A percentile compares a stretch with the other conserved stretches of the same genome.
These are phyloP conservation scores for Radopholus similis DNA, from an alignment of 1,140 invertebrate species.

Conservation along the genomic window DNA sequence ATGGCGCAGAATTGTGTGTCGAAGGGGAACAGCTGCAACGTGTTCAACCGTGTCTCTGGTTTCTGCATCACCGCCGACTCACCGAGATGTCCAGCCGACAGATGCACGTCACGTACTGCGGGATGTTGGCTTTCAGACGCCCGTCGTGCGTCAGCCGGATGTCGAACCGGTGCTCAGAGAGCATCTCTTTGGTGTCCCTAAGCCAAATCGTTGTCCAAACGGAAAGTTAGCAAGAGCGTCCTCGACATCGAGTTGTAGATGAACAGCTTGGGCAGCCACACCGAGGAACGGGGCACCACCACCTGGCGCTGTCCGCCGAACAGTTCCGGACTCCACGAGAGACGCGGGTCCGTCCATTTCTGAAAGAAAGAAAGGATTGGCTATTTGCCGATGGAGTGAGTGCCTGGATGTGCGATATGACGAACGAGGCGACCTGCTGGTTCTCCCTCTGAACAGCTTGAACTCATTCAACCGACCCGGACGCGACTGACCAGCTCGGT, in stretches of 20 bases:
- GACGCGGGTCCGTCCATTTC: constrained; percentile 40
- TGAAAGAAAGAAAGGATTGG: constrained; percentile 3
- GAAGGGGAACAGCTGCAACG: constrained; percentile 43
- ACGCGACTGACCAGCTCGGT: constrained; percentile 35
- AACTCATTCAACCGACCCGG: neutral
- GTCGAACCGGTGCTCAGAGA: constrained; percentile 47
- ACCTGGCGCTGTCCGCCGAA: constrained; percentile 34
- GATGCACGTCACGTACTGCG: constrained; percentile 50
- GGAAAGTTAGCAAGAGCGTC: neutral
- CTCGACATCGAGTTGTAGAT: constrained; percentile 43
- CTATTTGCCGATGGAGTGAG: neutral
- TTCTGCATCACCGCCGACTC: neutral
- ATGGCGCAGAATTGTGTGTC: constrained; percentile 57
- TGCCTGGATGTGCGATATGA: constrained; percentile 42
- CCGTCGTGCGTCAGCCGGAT: constrained; percentile 43
- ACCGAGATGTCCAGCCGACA: constrained; percentile 49
- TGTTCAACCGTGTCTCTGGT: neutral
- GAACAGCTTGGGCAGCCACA: constrained; percentile 49
- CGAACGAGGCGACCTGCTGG: constrained; percentile 46
- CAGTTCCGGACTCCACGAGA: constrained; percentile 34
- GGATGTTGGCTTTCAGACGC: constrained; percentile 50
- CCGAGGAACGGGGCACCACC: constrained; percentile 36
- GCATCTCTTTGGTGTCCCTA: constrained; percentile 58
- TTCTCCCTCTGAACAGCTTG: constrained; percentile 37
- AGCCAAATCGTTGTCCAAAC: constrained; percentile 40